These are phyloP conservation scores for Eurystomus gularis DNA, from an alignment of 2,113 vertebrate species.

Conservation along the genomic window DNA sequence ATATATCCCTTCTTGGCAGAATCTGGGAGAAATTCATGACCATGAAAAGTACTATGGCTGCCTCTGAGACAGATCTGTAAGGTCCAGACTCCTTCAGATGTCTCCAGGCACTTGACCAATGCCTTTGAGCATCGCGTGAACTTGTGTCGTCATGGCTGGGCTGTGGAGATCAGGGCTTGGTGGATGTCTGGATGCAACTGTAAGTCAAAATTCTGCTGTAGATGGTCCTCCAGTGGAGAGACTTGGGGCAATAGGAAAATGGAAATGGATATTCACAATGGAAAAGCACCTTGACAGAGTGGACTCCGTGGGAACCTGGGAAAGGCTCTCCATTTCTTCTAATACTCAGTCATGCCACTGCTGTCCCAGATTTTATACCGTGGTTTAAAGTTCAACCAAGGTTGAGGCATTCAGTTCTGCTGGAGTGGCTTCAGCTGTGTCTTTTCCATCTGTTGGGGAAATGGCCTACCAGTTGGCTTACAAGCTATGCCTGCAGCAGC, in stretches of 20 bases:
- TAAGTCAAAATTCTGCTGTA: neutral
- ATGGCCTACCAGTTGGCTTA: neutral
- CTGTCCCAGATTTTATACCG: neutral
- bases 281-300: neutral
- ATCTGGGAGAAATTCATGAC: neutral
- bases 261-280: no score
- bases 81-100: neutral
- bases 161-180: neutral
- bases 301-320: neutral
- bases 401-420: neutral
- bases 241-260: neutral
- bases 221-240: neutral
- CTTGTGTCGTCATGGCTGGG: no score
- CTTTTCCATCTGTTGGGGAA: neutral
- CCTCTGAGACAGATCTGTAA: neutral
- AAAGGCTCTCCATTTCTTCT: neutral
- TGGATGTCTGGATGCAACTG: neutral
- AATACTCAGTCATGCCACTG: rapidly evolving
- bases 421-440: neutral
- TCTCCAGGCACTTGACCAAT: neutral
- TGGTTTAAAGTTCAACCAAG: neutral
- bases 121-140: neutral
- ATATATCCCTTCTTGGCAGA: neutral
- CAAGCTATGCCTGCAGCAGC: rapidly evolving
- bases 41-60: neutral